Evolutionary conservation across 2,797 vertebrate genomes (phyloP).

Genomic region (Catamblyrhynchus diadema): DNA sequence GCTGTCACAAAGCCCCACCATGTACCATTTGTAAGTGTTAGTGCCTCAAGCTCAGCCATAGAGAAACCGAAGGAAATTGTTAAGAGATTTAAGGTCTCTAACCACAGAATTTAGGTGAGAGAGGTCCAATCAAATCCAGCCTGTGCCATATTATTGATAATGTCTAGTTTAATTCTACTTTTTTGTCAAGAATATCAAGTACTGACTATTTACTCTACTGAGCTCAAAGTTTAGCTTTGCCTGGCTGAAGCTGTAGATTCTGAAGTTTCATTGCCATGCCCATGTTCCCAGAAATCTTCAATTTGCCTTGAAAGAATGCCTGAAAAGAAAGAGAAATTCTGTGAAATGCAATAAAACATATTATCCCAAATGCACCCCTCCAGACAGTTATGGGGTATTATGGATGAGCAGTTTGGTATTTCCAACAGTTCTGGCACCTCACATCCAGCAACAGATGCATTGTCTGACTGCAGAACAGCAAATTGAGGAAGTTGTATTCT

Average conservation of each 20-base stretch:
- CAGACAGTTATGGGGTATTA: neutral
- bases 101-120: slow-evolving; percentile 38
- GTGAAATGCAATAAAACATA: neutral
- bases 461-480: neutral
- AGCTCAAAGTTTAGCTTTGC: slow-evolving; percentile 89
- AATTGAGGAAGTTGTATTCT: neutral
- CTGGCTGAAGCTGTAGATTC: slow-evolving; percentile 85
- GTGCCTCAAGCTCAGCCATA: slow-evolving; percentile 38
- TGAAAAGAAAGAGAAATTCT: slow-evolving; percentile 64
- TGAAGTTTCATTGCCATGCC: slow-evolving; percentile 94
- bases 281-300: slow-evolving; percentile 93
- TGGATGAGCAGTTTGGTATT: neutral
- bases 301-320: slow-evolving; percentile 94
- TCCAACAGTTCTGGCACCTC: neutral
- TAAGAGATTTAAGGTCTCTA: slow-evolving; percentile 43
- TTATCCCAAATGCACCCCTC: neutral
- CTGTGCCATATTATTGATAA: slow-evolving; percentile 12
- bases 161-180: slow-evolving; percentile 47
- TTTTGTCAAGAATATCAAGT: slow-evolving; percentile 28
- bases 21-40: slow-evolving; percentile 34
- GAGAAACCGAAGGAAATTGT: slow-evolving; percentile 26
- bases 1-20: neutral
- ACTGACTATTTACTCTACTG: slow-evolving; percentile 14
- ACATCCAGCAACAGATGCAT: neutral
- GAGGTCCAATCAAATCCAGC: slow-evolving; percentile 17